These are phyloP conservation scores for Dromaius novaehollandiae DNA, from an alignment of 2,113 vertebrate species.

Conservation along the genomic window DNA sequence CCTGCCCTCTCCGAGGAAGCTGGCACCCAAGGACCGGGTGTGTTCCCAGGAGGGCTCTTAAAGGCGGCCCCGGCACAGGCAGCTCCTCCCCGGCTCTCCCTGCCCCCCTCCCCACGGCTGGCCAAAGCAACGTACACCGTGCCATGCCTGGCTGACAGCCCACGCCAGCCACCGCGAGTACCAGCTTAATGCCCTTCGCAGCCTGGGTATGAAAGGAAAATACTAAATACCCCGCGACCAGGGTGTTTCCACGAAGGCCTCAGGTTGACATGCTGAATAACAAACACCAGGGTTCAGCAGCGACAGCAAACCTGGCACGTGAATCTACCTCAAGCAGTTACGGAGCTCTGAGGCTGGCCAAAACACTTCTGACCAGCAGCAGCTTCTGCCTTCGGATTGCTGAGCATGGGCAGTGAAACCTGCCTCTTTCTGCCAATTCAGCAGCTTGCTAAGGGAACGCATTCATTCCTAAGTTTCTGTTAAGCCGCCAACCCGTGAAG, in stretches of 20 bases:
- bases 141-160: background rate
- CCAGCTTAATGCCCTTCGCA: background rate
- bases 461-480: background rate
- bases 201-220: background rate
- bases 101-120: background rate
- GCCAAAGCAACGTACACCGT: background rate
- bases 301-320: background rate
- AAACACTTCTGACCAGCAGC: background rate
- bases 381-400: background rate
- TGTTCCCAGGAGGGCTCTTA: background rate
- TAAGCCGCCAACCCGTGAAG: background rate
- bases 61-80: background rate
- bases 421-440: background rate
- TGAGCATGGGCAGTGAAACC: background rate
- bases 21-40: background rate
- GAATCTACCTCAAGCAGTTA: background rate
- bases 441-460: background rate
- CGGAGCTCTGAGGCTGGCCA: background rate
- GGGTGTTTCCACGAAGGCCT: background rate
- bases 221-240: rapidly evolving
- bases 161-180: background rate
- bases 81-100: background rate
- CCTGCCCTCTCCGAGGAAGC: background rate
- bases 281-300: background rate
- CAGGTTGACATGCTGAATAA: background rate